phyloP scores from a whole-genome alignment of 2,888 invertebrate species.

The Ennomos quercinarius region DNA sequence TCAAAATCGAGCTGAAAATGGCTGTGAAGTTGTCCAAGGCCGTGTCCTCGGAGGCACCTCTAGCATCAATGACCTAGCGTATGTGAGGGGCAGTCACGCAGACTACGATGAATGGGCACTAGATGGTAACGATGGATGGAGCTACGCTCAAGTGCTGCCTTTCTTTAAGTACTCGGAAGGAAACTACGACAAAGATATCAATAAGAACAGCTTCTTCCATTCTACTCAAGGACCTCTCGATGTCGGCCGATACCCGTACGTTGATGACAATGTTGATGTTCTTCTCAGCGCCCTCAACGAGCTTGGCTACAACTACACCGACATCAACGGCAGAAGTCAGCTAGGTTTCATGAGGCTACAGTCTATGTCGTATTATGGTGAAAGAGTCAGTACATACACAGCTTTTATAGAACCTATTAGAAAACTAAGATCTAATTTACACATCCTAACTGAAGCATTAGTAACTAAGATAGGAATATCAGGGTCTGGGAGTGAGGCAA shows the following conservation, averaged over 20 bases:
- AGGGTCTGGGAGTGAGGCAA: slow-evolving; percentile 51
- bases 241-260: slow-evolving; percentile 73
- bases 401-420: slow-evolving; percentile 77
- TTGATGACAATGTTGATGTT: slow-evolving; percentile 76
- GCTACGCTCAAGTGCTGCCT: slow-evolving; percentile 68
- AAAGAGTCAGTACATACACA: slow-evolving; percentile 76
- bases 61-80: slow-evolving; percentile 77
- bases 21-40: slow-evolving; percentile 77
- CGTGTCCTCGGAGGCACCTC: slow-evolving; percentile 76
- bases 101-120: slow-evolving; percentile 80
- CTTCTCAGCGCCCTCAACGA: slow-evolving; percentile 75
- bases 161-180: slow-evolving; percentile 81
- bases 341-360: slow-evolving; percentile 79
- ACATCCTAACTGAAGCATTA: slow-evolving; percentile 70
- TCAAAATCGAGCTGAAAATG: slow-evolving; percentile 62
- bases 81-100: slow-evolving; percentile 76
- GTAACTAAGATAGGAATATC: slow-evolving; percentile 71
- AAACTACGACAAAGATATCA: slow-evolving; percentile 78
- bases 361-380: slow-evolving; percentile 75
- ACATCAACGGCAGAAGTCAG: slow-evolving; percentile 75
- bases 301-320: slow-evolving; percentile 77
- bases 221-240: slow-evolving; percentile 78
- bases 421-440: slow-evolving; percentile 67
- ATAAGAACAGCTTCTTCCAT: slow-evolving; percentile 73
- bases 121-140: slow-evolving; percentile 76